A percentile compares a stretch with the other conserved stretches of the same genome.
phyloP scores from a whole-genome alignment of 2,797 vertebrate species.

The Melanotaenia boesemani region DNA sequence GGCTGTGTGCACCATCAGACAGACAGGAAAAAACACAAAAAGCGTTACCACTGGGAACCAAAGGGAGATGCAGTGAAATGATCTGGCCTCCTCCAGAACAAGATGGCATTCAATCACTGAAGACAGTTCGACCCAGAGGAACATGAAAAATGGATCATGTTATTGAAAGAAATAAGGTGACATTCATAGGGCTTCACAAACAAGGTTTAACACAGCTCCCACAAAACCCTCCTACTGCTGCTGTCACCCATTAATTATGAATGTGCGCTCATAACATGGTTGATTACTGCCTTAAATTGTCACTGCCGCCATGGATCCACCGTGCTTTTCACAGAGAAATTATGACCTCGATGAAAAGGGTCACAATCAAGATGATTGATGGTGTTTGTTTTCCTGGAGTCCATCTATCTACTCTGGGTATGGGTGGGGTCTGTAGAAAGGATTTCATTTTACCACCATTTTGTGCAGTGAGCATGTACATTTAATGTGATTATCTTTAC shows the following conservation, averaged over 20 bases:
- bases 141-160: constrained; percentile 58
- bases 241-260: constrained; percentile 65
- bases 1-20: constrained; percentile 59
- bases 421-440: constrained; percentile 39
- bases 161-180: constrained; percentile 63
- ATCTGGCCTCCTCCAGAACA: constrained; percentile 75
- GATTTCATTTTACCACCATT: constrained; percentile 36
- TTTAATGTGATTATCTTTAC: background rate
- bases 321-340: constrained; percentile 62
- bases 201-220: constrained; percentile 44
- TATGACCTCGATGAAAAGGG: constrained; percentile 71
- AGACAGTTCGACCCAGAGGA: constrained; percentile 70
- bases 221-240: constrained; percentile 16
- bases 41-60: constrained; percentile 53
- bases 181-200: constrained; percentile 49
- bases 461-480: constrained; percentile 7
- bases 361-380: constrained; percentile 72
- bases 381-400: constrained; percentile 59
- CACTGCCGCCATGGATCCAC: constrained; percentile 40
- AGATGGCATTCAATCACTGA: constrained; percentile 76
- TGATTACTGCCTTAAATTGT: constrained; percentile 75
- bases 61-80: constrained; percentile 75
- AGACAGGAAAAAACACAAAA: constrained; percentile 44
- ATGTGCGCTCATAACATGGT: constrained; percentile 66
- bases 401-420: constrained; percentile 40